Evolutionary conservation across 2,113 vertebrate genomes (phyloP), one percentile per base, ranked within the genome.

Genomic region (Zingel zingel): DNA sequence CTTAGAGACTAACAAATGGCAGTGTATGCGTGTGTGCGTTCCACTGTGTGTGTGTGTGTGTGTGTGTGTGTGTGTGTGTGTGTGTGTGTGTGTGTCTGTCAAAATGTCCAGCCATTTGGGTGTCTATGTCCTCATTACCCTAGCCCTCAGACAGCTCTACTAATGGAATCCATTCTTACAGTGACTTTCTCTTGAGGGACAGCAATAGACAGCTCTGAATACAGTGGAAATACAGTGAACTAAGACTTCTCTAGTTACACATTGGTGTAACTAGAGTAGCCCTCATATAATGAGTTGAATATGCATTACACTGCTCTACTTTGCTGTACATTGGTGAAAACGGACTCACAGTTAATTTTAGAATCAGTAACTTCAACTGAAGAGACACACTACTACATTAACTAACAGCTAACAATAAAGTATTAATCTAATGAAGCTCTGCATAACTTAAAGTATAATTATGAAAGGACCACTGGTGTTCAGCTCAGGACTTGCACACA

Each of bases 1-100:
- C 88, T 90, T 72, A 62, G 80, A 88, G 84, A 83, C 90, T 86
- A 90, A 91, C 84, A 91, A 91, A 93, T 89, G 86, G 82, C 68
- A 57, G 53, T 47, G 78, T 61, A 48, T 69, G 47, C 43, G 63
- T 39, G 77, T 59, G 73, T 61, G 50, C 2, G 6, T 51, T 25
- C 43, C 54, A 10, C 19, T 23, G 64, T 33, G 67, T 47, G 50
- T 71, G 66, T 19, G 66, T 59, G 43, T 57, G 47, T 43, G 64
- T 19, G 47, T 45, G 36, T 58, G 68, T 43, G 66, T 45, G 43
- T 10, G 36, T 39, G 36, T 9, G 36, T 39, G 36, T 39, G 36
- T 39, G 36, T 39, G 65, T 25, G 48, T 51, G 48, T 51, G 48
- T 51, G 36, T 74, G 50, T 66, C n/a, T n/a, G 72, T 57, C 80